Conservation (phyloP, 1,140 invertebrate genomes). For the Brachionus manjavacas region DNA sequence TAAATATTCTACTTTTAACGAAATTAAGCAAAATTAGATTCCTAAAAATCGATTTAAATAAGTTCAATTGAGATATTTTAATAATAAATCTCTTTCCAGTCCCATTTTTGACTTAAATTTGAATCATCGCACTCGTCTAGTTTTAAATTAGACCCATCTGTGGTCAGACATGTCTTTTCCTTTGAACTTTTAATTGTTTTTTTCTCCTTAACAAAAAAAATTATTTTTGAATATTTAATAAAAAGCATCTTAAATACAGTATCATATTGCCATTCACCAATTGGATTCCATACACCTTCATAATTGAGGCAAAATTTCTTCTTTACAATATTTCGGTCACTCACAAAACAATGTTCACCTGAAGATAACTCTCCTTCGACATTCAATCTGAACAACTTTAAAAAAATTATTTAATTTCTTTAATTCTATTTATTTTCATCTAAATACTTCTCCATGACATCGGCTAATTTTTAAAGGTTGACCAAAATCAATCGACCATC, state of each 20-base stretch:
- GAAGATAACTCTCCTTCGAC: slow-evolving; percentile 40
- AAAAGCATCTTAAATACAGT: not conserved
- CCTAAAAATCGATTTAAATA: not conserved
- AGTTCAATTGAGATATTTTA: not conserved
- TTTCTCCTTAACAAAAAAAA: not conserved
- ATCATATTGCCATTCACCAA: slow-evolving; percentile 39
- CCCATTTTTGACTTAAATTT: slow-evolving; percentile 36
- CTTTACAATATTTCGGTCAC: slow-evolving; percentile 35
- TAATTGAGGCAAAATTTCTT: slow-evolving; percentile 43
- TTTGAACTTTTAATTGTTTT: slow-evolving; percentile 31
- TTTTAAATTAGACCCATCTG: not conserved
- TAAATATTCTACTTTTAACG: not conserved
- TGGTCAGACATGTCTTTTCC: slow-evolving; percentile 32
- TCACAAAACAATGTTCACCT: slow-evolving; percentile 43
- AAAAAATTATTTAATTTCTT: not conserved
- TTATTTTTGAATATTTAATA: not conserved
- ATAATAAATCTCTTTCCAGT: slow-evolving; percentile 43
- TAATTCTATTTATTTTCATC: not conserved
- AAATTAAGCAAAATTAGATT: not conserved
- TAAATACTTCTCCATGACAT: slow-evolving; percentile 24
- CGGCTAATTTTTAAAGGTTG: not conserved
- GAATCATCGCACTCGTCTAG: slow-evolving; percentile 31
- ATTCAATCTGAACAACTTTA: slow-evolving; percentile 37
- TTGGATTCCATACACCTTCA: slow-evolving; percentile 40
- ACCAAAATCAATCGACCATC: slow-evolving; percentile 20